phyloP scores from a whole-genome alignment of 2,888 invertebrate species.

The Pheosia tremula region DNA sequence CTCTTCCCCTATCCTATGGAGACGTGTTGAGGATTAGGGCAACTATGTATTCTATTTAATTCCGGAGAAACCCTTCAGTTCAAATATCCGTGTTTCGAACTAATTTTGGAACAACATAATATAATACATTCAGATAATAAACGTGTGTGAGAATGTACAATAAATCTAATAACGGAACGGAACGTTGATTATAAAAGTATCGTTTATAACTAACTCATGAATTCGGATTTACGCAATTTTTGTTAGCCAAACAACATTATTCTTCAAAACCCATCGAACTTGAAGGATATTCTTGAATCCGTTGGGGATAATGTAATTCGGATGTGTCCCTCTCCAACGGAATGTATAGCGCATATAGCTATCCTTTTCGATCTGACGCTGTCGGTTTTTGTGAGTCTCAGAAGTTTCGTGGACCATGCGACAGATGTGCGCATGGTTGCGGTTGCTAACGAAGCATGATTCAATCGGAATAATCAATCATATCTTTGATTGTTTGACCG shows the following conservation, averaged over 20 bases:
- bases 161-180: slow-evolving; percentile 24
- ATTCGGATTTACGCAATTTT: slow-evolving; percentile 49
- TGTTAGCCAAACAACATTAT: slow-evolving; percentile 43
- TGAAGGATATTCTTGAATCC: slow-evolving; percentile 60
- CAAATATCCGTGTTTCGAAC: slow-evolving; percentile 44
- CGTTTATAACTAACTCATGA: slow-evolving; percentile 47
- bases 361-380: slow-evolving; percentile 61
- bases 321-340: slow-evolving; percentile 51
- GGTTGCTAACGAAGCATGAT: slow-evolving; percentile 79
- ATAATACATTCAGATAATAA: slow-evolving; percentile 27
- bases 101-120: slow-evolving; percentile 48
- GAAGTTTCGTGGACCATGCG: slow-evolving; percentile 77
- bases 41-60: slow-evolving; percentile 63
- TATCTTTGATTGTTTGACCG: slow-evolving; percentile 77
- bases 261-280: slow-evolving; percentile 61
- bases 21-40: slow-evolving; percentile 66
- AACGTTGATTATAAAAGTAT: slow-evolving; percentile 22
- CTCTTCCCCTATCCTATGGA: slow-evolving; percentile 58
- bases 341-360: slow-evolving; percentile 40
- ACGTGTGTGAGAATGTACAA: slow-evolving; percentile 28
- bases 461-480: slow-evolving; percentile 82
- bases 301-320: slow-evolving; percentile 59
- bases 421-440: slow-evolving; percentile 82
- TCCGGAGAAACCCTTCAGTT: slow-evolving; percentile 53
- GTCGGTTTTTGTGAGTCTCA: slow-evolving; percentile 79